Percentiles rank a stretch among this genome's conserved stretches.
phyloP scores from a whole-genome alignment of 2,888 invertebrate genomes.

The Corythucha ciliata region DNA sequence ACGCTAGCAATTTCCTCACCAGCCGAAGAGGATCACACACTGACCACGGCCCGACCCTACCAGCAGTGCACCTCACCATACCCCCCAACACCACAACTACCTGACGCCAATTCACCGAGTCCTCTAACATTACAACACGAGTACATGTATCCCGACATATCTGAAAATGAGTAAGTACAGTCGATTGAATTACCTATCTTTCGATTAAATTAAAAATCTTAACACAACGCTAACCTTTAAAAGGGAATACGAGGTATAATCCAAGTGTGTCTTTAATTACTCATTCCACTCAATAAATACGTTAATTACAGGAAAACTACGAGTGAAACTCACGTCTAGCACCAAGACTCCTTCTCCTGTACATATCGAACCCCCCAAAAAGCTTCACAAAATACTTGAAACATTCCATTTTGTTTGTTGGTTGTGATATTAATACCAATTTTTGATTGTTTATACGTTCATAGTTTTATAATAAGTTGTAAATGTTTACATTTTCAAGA shows the following conservation, averaged over 20 bases:
- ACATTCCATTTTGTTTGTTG: no score
- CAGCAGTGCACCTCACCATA: slow-evolving; percentile 2
- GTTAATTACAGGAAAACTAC: slow-evolving; percentile 38
- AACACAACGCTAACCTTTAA: slow-evolving; percentile 10
- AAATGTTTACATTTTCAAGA: not conserved
- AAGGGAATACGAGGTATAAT: slow-evolving; percentile 30
- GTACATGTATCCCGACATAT: slow-evolving; percentile 33
- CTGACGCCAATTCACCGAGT: slow-evolving; percentile 30
- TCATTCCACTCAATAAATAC: slow-evolving; percentile 3
- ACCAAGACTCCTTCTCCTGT: no score
- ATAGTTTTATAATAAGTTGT: not conserved
- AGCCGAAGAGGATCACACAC: slow-evolving; percentile 68
- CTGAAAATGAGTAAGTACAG: slow-evolving; percentile 37
- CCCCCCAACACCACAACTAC: slow-evolving; percentile 5
- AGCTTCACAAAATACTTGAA: no score
- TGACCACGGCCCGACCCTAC: slow-evolving; percentile 28
- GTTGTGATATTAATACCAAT: no score
- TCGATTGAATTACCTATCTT: not conserved
- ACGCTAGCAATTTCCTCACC: no score
- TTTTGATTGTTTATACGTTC: not conserved
- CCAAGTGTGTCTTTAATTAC: not conserved
- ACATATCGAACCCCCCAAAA: no score
- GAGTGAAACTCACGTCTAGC: slow-evolving; percentile 37
- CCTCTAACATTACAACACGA: slow-evolving; percentile 34
- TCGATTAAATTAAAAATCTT: not conserved